Conservation (phyloP, 2,888 invertebrate genomes). For the Drosophila subquinaria region DNA sequence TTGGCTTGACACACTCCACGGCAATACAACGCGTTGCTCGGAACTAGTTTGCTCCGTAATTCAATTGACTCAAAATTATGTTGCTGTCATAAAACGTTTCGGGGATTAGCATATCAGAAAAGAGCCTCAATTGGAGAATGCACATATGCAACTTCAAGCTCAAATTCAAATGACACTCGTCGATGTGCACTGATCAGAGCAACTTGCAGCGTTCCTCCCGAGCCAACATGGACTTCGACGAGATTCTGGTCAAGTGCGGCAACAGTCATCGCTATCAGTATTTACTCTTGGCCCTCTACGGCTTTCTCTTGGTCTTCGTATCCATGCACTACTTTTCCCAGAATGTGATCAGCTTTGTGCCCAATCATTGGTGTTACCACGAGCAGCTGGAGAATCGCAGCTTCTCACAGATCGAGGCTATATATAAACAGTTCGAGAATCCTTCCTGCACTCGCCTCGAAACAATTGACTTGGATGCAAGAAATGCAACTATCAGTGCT, state of each 20-base stretch:
- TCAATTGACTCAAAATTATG: conserved; percentile 22
- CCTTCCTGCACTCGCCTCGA: conserved; percentile 80
- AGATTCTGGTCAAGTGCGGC: conserved; percentile 86
- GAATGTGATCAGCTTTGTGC: conserved; percentile 87
- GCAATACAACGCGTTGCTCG: conserved; percentile 38
- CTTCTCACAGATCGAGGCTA: conserved; percentile 71
- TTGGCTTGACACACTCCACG: conserved; percentile 50
- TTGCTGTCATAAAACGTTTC: conserved; percentile 18
- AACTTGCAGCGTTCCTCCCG: conserved; percentile 10
- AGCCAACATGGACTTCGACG: conserved; percentile 85
- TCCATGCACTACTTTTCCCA: conserved; percentile 87
- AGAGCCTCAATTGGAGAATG: neutral
- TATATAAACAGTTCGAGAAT: conserved; percentile 74
- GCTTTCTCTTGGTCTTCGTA: conserved; percentile 86
- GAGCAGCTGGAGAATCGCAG: conserved; percentile 75
- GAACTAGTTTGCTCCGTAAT: conserved; percentile 58
- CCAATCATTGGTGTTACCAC: conserved; percentile 85
- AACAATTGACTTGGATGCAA: conserved; percentile 49
- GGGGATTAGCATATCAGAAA: conserved; percentile 20
- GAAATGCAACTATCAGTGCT: conserved; percentile 65
- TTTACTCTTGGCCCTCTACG: conserved; percentile 86
- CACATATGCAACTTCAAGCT: neutral
- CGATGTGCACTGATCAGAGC: conserved; percentile 25
- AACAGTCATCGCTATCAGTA: conserved; percentile 87
- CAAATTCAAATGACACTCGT: neutral